These are phyloP conservation scores for Sitodiplosis mosellana DNA, from an alignment of 1,140 invertebrate genomes.

Conservation along the genomic window DNA sequence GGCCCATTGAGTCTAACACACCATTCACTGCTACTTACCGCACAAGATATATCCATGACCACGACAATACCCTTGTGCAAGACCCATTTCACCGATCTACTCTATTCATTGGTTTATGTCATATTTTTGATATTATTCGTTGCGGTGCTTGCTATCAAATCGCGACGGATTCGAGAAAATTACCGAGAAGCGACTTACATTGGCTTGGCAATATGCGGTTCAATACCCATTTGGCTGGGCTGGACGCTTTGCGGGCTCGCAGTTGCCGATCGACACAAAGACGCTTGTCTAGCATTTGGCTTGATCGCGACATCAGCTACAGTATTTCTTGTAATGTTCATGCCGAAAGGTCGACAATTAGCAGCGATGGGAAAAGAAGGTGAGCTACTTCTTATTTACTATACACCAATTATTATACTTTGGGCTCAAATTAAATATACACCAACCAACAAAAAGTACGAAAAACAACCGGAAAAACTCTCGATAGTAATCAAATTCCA, in stretches of 20 bases:
- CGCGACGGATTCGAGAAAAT: conserved; percentile 77
- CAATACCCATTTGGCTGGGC: conserved; percentile 71
- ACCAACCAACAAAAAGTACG: no score
- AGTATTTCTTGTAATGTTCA: conserved; percentile 82
- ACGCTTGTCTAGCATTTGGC: conserved; percentile 76
- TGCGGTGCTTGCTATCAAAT: conserved; percentile 62
- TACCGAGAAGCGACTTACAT: conserved; percentile 57
- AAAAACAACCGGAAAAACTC: no score
- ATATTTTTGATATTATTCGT: conserved; percentile 70
- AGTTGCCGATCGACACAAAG: conserved; percentile 54
- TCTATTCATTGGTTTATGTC: conserved; percentile 65
- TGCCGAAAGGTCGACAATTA: conserved; percentile 79
- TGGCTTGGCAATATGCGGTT: conserved; percentile 55
- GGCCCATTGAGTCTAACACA: conserved; percentile 13
- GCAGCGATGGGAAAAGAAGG: conserved; percentile 69
- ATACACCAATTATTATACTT: no score
- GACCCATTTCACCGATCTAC: conserved; percentile 43
- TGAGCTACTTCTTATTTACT: no score
- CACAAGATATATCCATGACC: conserved; percentile 13
- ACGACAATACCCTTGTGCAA: conserved; percentile 35
- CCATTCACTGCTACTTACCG: conserved; percentile 24
- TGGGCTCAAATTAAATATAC: no score
- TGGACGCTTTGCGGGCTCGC: conserved; percentile 60
- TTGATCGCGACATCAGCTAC: conserved; percentile 62
- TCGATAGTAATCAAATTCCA: no score